Conservation (phyloP, 2,888 invertebrate species). For the Rhyacophila evoluta region DNA sequence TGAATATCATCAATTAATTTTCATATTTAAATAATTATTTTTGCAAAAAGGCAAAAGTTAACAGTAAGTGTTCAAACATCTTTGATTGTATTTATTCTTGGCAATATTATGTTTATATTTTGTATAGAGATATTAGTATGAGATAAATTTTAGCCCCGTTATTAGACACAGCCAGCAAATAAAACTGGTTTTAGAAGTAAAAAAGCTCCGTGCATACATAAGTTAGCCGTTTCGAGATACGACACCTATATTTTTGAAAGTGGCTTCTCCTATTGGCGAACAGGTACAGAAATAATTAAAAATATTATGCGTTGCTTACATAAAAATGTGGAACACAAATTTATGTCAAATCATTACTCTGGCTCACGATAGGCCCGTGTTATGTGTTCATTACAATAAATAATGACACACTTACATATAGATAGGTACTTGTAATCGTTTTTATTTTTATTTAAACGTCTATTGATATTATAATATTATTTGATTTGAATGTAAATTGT, state of each 20-base stretch:
- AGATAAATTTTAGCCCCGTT: constrained; percentile 26
- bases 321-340: constrained; percentile 12
- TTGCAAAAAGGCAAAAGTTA: too few relatives aligned
- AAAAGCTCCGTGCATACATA: constrained; percentile 12
- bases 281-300: background rate
- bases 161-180: background rate
- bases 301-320: background rate
- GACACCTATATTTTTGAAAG: background rate
- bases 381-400: too few relatives aligned
- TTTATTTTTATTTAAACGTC: background rate
- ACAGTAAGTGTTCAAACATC: too few relatives aligned
- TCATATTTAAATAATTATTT: too few relatives aligned
- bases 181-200: background rate
- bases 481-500: too few relatives aligned
- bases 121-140: constrained; percentile 8
- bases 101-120: background rate
- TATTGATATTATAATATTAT: too few relatives aligned
- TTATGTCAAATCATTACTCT: background rate
- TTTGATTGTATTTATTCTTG: background rate
- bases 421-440: background rate
- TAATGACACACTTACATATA: background rate
- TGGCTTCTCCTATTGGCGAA: background rate
- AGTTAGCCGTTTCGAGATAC: background rate
- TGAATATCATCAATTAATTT: too few relatives aligned
- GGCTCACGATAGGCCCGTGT: too few relatives aligned